Conservation (phyloP, 2,113 vertebrate genomes). For the Galeopterus variegatus region DNA sequence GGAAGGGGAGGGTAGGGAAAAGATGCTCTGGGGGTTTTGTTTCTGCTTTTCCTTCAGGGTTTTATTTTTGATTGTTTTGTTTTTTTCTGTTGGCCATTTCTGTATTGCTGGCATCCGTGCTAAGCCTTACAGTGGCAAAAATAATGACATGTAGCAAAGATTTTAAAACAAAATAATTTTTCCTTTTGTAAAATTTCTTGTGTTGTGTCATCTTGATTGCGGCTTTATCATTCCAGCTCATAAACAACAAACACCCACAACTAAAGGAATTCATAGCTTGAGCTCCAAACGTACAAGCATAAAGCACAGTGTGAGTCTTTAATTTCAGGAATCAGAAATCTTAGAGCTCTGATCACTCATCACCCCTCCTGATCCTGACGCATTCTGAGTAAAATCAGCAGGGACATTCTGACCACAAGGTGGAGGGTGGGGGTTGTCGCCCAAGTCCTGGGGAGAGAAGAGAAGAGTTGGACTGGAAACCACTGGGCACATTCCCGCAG, state of each 20-base stretch:
- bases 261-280: constrained; percentile 1
- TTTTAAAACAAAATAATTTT: constrained; percentile 84
- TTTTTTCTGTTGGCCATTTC: constrained; percentile 73
- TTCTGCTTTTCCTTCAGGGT: constrained; percentile 84
- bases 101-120: constrained; percentile 79
- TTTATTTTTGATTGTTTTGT: constrained; percentile 82
- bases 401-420: neutral
- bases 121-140: constrained; percentile 81
- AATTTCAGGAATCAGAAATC: constrained; percentile 66
- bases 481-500: neutral
- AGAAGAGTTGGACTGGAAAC: neutral
- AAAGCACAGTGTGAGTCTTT: neutral
- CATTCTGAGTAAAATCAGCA: constrained; percentile 58
- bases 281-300: neutral
- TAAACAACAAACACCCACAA: constrained; percentile 24
- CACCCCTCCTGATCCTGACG: constrained; percentile 75
- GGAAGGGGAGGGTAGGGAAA: constrained; percentile 53
- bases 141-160: constrained; percentile 84
- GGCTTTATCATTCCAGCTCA: constrained; percentile 50
- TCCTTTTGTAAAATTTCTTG: constrained; percentile 80
- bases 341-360: constrained; percentile 47
- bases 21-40: constrained; percentile 80
- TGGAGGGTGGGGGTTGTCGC: neutral
- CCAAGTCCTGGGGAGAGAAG: neutral
- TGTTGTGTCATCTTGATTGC: constrained; percentile 81